phyloP scores from a whole-genome alignment of 2,113 vertebrate genomes.

The Tragelaphus strepsiceros region DNA sequence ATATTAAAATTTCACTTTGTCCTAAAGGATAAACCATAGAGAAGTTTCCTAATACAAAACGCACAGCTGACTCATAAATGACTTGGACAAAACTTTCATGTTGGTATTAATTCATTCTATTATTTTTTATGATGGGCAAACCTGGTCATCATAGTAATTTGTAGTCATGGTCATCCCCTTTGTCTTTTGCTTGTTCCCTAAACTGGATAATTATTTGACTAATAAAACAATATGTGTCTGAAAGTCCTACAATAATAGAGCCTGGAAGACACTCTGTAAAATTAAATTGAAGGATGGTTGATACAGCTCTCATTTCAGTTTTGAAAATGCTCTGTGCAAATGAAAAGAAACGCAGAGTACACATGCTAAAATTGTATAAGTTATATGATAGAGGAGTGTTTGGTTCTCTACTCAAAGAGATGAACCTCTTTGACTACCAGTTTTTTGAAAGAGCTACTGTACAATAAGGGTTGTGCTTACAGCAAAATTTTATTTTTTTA shows the following conservation, averaged over 20 bases:
- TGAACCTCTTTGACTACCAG: background rate
- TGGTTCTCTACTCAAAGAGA: background rate
- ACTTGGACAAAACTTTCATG: background rate
- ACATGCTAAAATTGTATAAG: background rate
- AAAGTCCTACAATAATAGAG: conserved; percentile 19
- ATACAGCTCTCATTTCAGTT: conserved; percentile 45
- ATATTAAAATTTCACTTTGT: conserved; percentile 5
- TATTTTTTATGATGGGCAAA: background rate
- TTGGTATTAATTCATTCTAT: background rate
- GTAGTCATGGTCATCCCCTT: background rate
- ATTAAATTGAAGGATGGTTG: conserved; percentile 24
- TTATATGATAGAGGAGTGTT: background rate
- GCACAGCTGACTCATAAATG: background rate
- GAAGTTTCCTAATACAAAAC: background rate
- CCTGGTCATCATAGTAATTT: conserved; percentile 34
- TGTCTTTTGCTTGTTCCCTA: conserved; percentile 31
- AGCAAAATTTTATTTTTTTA: background rate
- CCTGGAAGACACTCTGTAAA: conserved; percentile 26
- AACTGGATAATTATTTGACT: background rate
- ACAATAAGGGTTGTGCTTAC: background rate
- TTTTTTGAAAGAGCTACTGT: background rate
- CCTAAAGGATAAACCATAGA: background rate
- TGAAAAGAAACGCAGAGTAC: conserved; percentile 36
- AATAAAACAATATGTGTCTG: conserved; percentile 41
- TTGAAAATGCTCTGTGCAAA: conserved; percentile 36